Evolutionary conservation across 2,888 invertebrate genomes (phyloP).

Genomic region (Caenorhabditis sp.): DNA sequence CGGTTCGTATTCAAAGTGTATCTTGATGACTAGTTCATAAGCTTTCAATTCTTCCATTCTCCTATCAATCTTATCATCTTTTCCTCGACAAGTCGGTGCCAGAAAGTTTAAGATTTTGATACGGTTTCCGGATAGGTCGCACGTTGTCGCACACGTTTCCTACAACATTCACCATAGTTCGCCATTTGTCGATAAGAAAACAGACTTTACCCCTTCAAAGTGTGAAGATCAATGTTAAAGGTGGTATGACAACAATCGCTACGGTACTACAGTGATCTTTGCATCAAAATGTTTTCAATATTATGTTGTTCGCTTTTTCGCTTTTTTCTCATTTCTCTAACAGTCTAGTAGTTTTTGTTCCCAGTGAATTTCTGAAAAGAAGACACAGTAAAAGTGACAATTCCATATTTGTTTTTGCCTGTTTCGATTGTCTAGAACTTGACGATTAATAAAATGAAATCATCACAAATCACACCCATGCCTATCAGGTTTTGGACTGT

Average conservation of each 20-base stretch:
- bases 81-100: neutral
- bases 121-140: conserved; percentile 45
- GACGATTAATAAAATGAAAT: too few relatives aligned
- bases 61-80: conserved; percentile 11
- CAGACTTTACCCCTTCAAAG: neutral
- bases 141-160: conserved; percentile 28
- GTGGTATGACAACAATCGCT: neutral
- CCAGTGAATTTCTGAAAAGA: too few relatives aligned
- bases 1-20: neutral
- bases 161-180: conserved; percentile 1
- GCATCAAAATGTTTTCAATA: conserved; percentile 13
- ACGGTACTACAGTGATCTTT: neutral
- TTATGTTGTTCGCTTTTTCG: conserved; percentile 7
- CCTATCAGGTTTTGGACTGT: neutral
- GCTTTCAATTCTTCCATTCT: neutral
- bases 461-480: conserved; percentile 10
- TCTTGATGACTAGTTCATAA: neutral
- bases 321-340: neutral
- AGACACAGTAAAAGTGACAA: too few relatives aligned
- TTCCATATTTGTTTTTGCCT: neutral
- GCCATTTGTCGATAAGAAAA: conserved; percentile 17
- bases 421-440: neutral
- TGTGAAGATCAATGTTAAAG: neutral
- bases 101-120: conserved; percentile 19
- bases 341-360: too few relatives aligned